Percentiles rank a stretch among this genome's conserved stretches.
Conservation (phyloP, 2,888 invertebrate species). For the Gerris lacustris region DNA sequence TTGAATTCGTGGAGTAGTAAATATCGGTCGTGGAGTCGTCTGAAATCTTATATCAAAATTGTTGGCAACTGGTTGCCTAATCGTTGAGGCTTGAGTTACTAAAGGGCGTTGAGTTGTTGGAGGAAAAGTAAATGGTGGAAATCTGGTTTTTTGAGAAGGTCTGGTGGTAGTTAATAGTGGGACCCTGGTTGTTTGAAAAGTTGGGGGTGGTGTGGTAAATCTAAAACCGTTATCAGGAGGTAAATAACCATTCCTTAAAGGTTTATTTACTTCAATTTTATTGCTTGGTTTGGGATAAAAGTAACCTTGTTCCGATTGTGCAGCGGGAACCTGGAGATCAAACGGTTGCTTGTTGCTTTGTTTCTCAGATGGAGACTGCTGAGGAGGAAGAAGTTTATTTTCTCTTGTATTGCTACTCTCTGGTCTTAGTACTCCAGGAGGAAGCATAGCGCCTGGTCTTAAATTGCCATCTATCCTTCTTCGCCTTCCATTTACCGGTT, state of each 20-base stretch:
- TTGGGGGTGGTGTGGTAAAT: neutral
- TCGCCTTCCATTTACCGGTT: conserved; percentile 16
- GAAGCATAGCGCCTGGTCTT: conserved; percentile 19
- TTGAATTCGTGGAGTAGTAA: neutral
- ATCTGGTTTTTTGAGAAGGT: neutral
- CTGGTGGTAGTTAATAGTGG: neutral
- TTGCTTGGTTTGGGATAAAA: conserved; percentile 6
- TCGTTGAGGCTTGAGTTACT: neutral
- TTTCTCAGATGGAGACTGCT: neutral
- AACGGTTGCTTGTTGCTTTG: conserved; percentile 15
- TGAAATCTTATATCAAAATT: neutral
- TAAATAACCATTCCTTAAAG: conserved; percentile 7
- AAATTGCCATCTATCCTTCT: conserved; percentile 22
- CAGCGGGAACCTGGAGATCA: conserved; percentile 17
- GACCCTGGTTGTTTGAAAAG: neutral
- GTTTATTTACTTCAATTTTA: neutral
- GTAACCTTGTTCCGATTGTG: conserved; percentile 16
- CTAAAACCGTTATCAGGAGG: conserved; percentile 7
- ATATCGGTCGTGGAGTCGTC: neutral
- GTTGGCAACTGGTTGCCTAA: neutral
- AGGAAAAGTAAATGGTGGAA: neutral
- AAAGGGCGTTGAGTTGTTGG: neutral
- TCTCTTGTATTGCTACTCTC: conserved; percentile 13
- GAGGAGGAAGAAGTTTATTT: neutral
- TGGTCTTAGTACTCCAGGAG: conserved; percentile 17